Evolutionary conservation across 1,140 invertebrate species (phyloP).

Genomic region (Bombyx mori): ASM3026992v2 NC_085110.1:3840001-3840500

Average conservation of each 20-base stretch:
- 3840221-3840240: conserved; percentile 46
- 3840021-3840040: conserved; percentile 12
- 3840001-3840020: conserved; percentile 7
- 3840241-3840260: conserved; percentile 58
- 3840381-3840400: conserved; percentile 15
- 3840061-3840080: conserved; percentile 6
- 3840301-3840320: conserved; percentile 19
- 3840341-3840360: conserved; percentile 1
- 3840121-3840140: conserved; percentile 31
- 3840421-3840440: conserved; percentile 5
- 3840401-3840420: conserved; percentile 14
- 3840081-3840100: conserved; percentile 28
- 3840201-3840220: conserved; percentile 55
- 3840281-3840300: conserved; percentile 6
- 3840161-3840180: conserved; percentile 39
- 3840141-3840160: conserved; percentile 55
- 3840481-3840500: conserved; percentile 55
- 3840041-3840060: conserved; percentile 10
- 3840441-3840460: conserved; percentile 35
- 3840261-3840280: conserved; percentile 34
- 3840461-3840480: conserved; percentile 64
- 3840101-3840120: conserved; percentile 7
- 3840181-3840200: conserved; percentile 62
- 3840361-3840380: too few relatives aligned
- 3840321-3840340: conserved; percentile 20